Conservation (phyloP, 2,797 vertebrate genomes). For the Melanotaenia maccullochi region DNA sequence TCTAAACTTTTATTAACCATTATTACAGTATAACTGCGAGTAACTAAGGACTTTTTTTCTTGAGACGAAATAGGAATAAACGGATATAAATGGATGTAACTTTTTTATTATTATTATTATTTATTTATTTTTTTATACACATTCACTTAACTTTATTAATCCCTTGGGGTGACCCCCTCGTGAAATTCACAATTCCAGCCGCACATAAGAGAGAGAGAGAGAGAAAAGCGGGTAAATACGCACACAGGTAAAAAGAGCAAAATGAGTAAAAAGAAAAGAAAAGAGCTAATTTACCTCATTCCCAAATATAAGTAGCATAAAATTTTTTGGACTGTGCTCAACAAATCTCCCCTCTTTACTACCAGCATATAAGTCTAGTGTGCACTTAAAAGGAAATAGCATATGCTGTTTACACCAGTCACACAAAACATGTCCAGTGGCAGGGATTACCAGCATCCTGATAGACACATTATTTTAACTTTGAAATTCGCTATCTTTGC, state of each 20-base stretch:
- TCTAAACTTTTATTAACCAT: background rate
- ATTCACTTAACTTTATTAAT: too few species aligned
- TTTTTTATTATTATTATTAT: too few species aligned
- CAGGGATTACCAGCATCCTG: background rate
- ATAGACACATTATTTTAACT: background rate
- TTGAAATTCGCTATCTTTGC: background rate
- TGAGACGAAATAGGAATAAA: too few species aligned
- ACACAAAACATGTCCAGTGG: background rate
- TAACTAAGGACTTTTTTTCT: too few species aligned
- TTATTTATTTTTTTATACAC: too few species aligned
- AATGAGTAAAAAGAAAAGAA: too few species aligned
- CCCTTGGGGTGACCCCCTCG: too few species aligned
- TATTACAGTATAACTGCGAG: background rate
- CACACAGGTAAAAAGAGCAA: too few species aligned
- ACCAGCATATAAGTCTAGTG: background rate
- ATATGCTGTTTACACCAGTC: background rate
- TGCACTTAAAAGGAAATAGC: background rate
- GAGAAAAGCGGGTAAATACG: too few species aligned
- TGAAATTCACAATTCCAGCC: too few species aligned
- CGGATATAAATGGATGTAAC: too few species aligned
- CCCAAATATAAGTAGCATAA: background rate
- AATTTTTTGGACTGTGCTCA: background rate
- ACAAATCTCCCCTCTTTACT: background rate
- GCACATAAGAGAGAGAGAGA: too few species aligned
- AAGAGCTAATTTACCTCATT: background rate